Conservation (phyloP, 2,797 vertebrate genomes). For the Amblyopsis hoosieri region DNA sequence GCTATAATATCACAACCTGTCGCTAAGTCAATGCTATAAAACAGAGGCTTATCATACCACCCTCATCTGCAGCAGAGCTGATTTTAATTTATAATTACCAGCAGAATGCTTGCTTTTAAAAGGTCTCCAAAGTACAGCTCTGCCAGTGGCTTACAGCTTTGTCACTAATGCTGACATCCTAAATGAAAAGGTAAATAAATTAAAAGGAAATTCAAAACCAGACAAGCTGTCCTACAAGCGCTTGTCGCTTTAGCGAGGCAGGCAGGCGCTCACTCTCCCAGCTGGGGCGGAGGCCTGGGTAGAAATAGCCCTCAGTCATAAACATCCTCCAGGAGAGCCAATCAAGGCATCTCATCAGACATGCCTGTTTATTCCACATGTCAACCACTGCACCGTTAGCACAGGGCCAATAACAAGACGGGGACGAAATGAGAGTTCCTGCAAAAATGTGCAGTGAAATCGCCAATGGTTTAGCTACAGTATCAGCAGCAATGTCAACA, state of each 20-base stretch:
- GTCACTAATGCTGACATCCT: neutral
- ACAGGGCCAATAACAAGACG: constrained; percentile 33
- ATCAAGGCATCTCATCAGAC: constrained; percentile 63
- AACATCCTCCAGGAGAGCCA: constrained; percentile 75
- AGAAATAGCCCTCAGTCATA: constrained; percentile 75
- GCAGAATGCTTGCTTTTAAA: neutral
- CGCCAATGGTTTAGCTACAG: neutral
- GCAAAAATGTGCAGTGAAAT: neutral
- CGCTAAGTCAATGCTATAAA: constrained; percentile 40
- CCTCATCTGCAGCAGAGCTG: constrained; percentile 10
- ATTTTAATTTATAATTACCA: constrained; percentile 24
- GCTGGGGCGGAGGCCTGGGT: constrained; percentile 63
- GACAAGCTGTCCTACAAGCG: constrained; percentile 5
- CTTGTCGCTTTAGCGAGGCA: neutral
- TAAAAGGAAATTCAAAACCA: constrained; percentile 6
- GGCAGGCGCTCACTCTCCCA: constrained; percentile 13
- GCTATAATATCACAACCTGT: constrained; percentile 51
- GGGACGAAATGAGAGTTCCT: constrained; percentile 21
- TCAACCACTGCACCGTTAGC: constrained; percentile 29
- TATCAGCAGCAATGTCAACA: neutral
- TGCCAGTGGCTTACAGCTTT: neutral
- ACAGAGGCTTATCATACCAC: constrained; percentile 36
- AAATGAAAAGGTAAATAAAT: neutral
- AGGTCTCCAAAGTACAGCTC: constrained; percentile 2
- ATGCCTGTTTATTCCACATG: constrained; percentile 62